Evolutionary conservation across 2,113 vertebrate genomes (phyloP), one percentile per base, ranked within the genome.

Genomic region (Pionites leucogaster): DNA sequence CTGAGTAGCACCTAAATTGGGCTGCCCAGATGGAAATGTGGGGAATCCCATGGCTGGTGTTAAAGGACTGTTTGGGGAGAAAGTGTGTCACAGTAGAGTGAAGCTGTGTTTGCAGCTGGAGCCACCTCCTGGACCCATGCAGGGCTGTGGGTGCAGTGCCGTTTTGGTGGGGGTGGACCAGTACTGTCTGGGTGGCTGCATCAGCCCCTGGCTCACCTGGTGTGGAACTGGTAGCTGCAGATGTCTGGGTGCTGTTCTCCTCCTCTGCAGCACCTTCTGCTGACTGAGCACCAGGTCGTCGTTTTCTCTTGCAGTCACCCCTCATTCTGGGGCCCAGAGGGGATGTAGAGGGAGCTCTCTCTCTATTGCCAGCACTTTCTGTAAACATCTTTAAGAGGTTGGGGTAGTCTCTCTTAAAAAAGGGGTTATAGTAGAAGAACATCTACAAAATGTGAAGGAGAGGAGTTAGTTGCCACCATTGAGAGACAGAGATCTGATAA

Each of bases 321-420:
- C 52, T 79, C 44, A 88, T 78, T 71, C 27, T 74, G 86, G 10
- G 8, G 33, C 28, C 37, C 28, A 53, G 50, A 22, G 63, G 65
- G 65, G 81, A 53, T 47, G 85, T 55, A 72, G 28, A 14, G 16
- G 80, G 44, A 20, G 49, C 78, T 6, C 28, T 33, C 20, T 29
- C 59, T 85, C 86, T 84, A 10, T 88, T 11, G 4, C 59, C 86
- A 72, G 79, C 41, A 72, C 88, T 92, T 90, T 35, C 39, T 79
- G 88, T 94, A 72, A 89, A 60, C 7, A 60, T 92, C 57, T 23
- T 25, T 33, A 95, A 65, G 17, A 96, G 70, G 10, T 92, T 80
- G 52, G 94, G 84, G 44, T 64, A 87, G 57, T 83, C 52, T 84
- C 81, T 93, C 64, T 68, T 86, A n/a, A 96, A 95, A 79, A 86